phyloP scores from a whole-genome alignment of 2,888 invertebrate species.

The Ormyrus labotus region DNA sequence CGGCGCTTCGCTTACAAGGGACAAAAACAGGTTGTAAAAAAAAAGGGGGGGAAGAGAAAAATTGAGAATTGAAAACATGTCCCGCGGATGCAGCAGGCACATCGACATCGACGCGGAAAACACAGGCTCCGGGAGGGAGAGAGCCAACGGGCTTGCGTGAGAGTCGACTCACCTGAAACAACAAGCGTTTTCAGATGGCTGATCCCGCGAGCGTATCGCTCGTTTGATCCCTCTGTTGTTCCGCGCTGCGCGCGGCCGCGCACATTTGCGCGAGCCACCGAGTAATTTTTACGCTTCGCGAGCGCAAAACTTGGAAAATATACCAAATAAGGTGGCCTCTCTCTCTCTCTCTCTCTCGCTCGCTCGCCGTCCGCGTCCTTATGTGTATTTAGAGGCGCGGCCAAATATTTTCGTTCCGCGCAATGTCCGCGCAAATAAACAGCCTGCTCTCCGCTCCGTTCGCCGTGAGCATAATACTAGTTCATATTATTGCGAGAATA shows the following conservation, averaged over 20 bases:
- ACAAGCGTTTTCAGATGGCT: constrained; percentile 75
- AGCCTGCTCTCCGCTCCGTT: constrained; percentile 1
- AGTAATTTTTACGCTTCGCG: constrained; percentile 63
- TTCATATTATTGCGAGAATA: too few species aligned
- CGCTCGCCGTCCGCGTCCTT: constrained; percentile 2
- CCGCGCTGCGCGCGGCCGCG: constrained; percentile 43
- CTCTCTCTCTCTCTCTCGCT: too few species aligned
- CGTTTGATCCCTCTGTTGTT: too few species aligned
- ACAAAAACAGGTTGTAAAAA: background rate
- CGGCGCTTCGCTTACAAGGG: too few species aligned
- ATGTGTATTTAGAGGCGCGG: constrained; percentile 39
- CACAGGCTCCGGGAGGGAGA: background rate
- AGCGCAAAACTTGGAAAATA: constrained; percentile 51
- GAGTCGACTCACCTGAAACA: constrained; percentile 75
- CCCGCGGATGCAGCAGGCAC: constrained; percentile 13
- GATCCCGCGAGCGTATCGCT: constrained; percentile 69
- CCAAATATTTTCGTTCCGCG: constrained; percentile 45
- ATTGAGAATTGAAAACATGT: constrained; percentile 28
- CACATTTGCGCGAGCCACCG: constrained; percentile 64
- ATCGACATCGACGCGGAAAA: constrained; percentile 16
- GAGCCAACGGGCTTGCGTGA: constrained; percentile 66
- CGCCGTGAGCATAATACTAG: background rate
- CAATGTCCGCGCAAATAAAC: constrained; percentile 42
- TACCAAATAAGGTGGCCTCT: constrained; percentile 42
- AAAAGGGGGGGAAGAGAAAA: background rate